Conservation (phyloP, 2,113 vertebrate species). For the Deroptyus accipitrinus region DNA sequence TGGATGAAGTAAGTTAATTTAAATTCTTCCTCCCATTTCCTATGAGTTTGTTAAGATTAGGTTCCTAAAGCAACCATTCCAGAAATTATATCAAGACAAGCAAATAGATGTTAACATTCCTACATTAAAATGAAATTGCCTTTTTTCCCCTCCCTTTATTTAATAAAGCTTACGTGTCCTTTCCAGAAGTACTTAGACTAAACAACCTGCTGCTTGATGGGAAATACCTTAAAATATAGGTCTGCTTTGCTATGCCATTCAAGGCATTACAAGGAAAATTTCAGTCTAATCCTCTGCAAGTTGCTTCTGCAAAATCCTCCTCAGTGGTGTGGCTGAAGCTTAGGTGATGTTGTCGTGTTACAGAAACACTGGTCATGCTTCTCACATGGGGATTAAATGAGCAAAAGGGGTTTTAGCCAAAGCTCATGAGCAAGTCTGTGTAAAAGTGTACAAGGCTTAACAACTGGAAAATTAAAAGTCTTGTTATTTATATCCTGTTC, state of each 20-base stretch:
- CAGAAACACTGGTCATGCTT: not conserved
- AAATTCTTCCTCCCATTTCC: conserved; percentile 48
- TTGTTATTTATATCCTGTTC: not conserved
- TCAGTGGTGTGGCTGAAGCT: not conserved
- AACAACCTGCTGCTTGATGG: not conserved
- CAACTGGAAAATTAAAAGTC: not conserved
- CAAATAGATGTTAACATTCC: not conserved
- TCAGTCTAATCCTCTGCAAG: not conserved
- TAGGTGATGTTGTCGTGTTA: not conserved
- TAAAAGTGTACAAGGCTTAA: not conserved
- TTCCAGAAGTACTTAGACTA: not conserved
- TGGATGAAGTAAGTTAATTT: conserved; percentile 44
- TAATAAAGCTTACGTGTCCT: not conserved
- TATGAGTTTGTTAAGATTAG: conserved; percentile 3
- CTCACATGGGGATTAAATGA: not conserved
- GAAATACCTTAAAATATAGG: not conserved
- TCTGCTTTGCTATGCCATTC: not conserved
- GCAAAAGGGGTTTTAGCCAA: not conserved
- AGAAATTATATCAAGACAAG: conserved; percentile 39
- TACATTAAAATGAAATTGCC: not conserved
- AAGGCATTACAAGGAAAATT: not conserved
- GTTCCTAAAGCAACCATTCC: conserved; percentile 41
- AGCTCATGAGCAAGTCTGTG: not conserved
- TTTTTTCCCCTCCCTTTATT: not conserved
- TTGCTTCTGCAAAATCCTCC: not conserved